Evolutionary conservation across 37 sponge, comb jelly and placozoan species (phyloP).

Genomic region (Spongia lamella): DNA sequence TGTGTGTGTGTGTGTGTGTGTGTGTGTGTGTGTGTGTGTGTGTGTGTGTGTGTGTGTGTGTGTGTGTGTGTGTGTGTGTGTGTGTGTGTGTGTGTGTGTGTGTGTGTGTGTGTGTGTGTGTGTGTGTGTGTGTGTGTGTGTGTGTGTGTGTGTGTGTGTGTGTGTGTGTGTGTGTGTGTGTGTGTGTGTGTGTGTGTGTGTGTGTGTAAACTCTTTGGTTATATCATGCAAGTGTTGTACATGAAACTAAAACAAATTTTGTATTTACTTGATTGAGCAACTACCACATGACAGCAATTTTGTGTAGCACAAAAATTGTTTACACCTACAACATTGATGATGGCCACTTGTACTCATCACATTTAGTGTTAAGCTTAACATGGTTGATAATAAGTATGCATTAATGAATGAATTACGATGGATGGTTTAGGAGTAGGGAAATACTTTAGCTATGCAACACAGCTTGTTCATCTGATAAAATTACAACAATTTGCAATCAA

Average conservation of each 20-base stretch:
- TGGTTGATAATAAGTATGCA: not conserved
- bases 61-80: conserved; percentile 52
- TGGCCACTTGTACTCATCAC: conserved; percentile 14
- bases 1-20: conserved; percentile 31
- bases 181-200: conserved; percentile 27
- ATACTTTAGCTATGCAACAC: too few species aligned
- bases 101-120: conserved; percentile 37
- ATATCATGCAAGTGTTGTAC: not conserved
- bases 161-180: conserved; percentile 24
- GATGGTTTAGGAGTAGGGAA: too few species aligned
- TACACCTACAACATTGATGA: too few species aligned
- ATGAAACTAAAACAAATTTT: too few species aligned
- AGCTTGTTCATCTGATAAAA: too few species aligned
- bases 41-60: conserved; percentile 46
- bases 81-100: conserved; percentile 58
- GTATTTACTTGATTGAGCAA: too few species aligned
- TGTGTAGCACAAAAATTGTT: too few species aligned
- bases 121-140: conserved; percentile 42
- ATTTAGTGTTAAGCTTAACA: conserved; percentile 28
- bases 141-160: conserved; percentile 22
- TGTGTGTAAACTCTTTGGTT: not conserved
- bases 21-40: conserved; percentile 29
- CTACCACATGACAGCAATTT: too few species aligned
- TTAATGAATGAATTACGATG: not conserved
- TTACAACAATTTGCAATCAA: too few species aligned